Evolutionary conservation across 2,113 vertebrate species (phyloP).

Genomic region (Megaceryle maxima): DNA sequence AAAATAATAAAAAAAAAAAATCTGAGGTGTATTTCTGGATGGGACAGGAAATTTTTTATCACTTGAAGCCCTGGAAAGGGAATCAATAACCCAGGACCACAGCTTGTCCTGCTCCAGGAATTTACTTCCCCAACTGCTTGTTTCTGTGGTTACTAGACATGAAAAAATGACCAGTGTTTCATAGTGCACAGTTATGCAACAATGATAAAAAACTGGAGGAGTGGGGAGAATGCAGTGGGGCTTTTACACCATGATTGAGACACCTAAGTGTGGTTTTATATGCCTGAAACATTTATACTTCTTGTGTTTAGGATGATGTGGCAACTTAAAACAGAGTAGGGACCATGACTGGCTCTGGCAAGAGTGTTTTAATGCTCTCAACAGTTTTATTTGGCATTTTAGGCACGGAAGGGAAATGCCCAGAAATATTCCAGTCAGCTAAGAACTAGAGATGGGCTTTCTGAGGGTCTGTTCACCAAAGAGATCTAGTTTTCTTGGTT

Average conservation of each 20-base stretch:
- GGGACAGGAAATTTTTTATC: background rate
- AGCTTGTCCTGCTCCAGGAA: background rate
- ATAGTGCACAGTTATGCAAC: accelerated
- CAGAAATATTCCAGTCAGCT: background rate
- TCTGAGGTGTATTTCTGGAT: accelerated
- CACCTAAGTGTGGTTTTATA: too few relatives aligned
- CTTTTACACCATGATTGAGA: accelerated
- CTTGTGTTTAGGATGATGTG: background rate
- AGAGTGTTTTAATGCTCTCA: background rate
- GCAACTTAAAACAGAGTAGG: background rate
- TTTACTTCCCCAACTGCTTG: background rate
- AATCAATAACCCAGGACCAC: background rate
- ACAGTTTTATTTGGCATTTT: background rate
- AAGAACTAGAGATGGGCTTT: background rate
- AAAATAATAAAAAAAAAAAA: too few relatives aligned
- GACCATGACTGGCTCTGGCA: background rate
- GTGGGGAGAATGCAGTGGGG: background rate
- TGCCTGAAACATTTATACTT: too few relatives aligned
- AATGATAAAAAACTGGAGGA: background rate
- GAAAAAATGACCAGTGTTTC: background rate
- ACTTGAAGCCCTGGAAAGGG: background rate
- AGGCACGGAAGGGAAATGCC: accelerated
- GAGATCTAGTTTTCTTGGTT: background rate
- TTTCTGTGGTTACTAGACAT: background rate
- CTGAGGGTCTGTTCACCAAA: background rate